Evolutionary conservation across 2,888 invertebrate genomes (phyloP).

Genomic region (Gandaritis pyraliata): DNA sequence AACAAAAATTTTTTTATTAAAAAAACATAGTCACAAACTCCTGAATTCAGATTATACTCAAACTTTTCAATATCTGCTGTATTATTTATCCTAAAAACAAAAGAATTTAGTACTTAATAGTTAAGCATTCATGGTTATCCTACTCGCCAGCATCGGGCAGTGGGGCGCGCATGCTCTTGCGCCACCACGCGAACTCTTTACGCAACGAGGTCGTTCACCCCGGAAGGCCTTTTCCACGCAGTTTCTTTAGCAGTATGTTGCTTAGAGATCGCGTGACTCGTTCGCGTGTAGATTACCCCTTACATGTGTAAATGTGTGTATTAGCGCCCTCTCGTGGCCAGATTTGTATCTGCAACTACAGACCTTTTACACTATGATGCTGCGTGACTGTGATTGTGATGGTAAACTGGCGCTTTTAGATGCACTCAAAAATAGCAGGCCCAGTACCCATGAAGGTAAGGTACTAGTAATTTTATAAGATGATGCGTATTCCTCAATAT

Average conservation of each 20-base stretch:
- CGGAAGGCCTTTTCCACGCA: conserved; percentile 82
- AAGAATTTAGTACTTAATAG: not conserved
- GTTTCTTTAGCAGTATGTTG: conserved; percentile 82
- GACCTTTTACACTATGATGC: conserved; percentile 63
- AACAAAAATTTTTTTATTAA: no score
- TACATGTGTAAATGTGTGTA: conserved; percentile 30
- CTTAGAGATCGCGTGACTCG: conserved; percentile 77
- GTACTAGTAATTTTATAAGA: no score
- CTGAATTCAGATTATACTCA: no score
- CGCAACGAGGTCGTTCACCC: conserved; percentile 83
- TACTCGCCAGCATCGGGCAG: conserved; percentile 42
- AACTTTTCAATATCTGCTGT: no score
- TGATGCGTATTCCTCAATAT: no score
- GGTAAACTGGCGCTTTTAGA: conserved; percentile 50
- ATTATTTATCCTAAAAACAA: no score
- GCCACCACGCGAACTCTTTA: conserved; percentile 74
- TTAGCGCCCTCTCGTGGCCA: conserved; percentile 60
- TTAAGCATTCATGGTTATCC: conserved; percentile 19
- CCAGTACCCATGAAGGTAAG: no score
- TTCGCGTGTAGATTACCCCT: conserved; percentile 65
- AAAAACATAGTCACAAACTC: no score
- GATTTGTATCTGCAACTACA: conserved; percentile 57
- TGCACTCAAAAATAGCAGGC: not conserved
- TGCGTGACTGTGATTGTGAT: conserved; percentile 57
- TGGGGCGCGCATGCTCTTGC: conserved; percentile 67